phyloP scores from a whole-genome alignment of 2,113 vertebrate species.

The Myotis lucifugus region DNA sequence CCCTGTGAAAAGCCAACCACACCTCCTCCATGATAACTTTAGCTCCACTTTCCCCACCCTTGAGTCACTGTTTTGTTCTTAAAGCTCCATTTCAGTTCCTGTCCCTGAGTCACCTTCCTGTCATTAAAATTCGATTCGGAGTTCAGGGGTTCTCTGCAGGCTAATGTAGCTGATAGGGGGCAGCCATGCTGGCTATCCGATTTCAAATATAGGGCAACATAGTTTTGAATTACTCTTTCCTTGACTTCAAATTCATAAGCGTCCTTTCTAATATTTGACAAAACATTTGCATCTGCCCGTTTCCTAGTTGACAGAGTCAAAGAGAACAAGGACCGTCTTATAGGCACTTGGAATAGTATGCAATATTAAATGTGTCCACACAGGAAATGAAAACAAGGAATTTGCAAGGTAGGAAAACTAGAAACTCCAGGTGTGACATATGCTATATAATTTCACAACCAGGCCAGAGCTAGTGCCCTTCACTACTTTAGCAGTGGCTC shows the following conservation, averaged over 20 bases:
- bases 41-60: neutral
- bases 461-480: neutral
- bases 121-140: neutral
- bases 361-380: neutral
- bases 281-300: neutral
- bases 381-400: neutral
- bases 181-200: neutral
- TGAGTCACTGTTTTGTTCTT: conserved; percentile 61
- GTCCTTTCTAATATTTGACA: conserved; percentile 28
- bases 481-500: neutral
- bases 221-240: neutral
- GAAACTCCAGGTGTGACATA: neutral
- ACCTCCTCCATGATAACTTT: conserved; percentile 9
- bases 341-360: neutral
- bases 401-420: neutral
- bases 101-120: conserved; percentile 40
- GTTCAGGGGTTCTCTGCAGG: neutral
- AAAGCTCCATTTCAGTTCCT: conserved; percentile 46
- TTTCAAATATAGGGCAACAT: conserved; percentile 8
- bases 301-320: neutral
- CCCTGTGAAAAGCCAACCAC: conserved; percentile 13
- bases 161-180: neutral
- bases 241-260: neutral
- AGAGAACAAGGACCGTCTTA: neutral
- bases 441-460: neutral